phyloP scores from a whole-genome alignment of 2,797 vertebrate genomes.

The Esox masquinongy region DNA sequence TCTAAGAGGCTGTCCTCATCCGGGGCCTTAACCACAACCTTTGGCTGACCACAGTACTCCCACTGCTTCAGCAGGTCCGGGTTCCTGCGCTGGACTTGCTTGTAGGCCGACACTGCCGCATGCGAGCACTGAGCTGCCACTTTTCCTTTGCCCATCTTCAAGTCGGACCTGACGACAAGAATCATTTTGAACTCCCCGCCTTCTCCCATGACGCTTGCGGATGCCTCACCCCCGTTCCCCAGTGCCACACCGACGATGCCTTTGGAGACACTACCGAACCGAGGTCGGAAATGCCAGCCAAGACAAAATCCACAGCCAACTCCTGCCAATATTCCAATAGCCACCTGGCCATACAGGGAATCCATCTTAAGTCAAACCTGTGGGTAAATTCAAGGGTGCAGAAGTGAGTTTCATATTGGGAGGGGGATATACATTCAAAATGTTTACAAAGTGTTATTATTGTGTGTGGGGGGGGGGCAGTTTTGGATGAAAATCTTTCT shows the following conservation, averaged over 20 bases:
- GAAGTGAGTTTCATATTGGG: neutral
- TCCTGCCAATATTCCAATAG: constrained; percentile 76
- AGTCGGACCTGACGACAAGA: constrained; percentile 89
- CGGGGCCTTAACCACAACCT: constrained; percentile 91
- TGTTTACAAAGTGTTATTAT: too few species aligned
- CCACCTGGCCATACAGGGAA: constrained; percentile 60
- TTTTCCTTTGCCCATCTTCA: constrained; percentile 99
- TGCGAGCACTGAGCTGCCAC: constrained; percentile 94
- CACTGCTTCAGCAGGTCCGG: constrained; percentile 89
- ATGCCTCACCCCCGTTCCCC: constrained; percentile 56
- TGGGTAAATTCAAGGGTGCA: neutral
- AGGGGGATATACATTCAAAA: too few species aligned
- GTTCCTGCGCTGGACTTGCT: constrained; percentile 84
- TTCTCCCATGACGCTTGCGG: constrained; percentile 81
- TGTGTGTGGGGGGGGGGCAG: too few species aligned
- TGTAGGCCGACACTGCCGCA: constrained; percentile 92
- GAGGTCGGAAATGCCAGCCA: constrained; percentile 84
- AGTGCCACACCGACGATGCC: neutral
- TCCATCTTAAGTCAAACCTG: constrained; percentile 77
- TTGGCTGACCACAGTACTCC: constrained; percentile 96
- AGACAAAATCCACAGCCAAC: constrained; percentile 85
- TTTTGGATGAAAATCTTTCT: too few species aligned
- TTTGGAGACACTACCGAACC: constrained; percentile 50
- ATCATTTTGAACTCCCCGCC: constrained; percentile 93
- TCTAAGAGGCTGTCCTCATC: constrained; percentile 85